Percentiles rank a stretch among this genome's conserved stretches.
These are phyloP conservation scores for Dysdera silvatica DNA, from an alignment of 1,140 invertebrate species.

Conservation along the genomic window DNA sequence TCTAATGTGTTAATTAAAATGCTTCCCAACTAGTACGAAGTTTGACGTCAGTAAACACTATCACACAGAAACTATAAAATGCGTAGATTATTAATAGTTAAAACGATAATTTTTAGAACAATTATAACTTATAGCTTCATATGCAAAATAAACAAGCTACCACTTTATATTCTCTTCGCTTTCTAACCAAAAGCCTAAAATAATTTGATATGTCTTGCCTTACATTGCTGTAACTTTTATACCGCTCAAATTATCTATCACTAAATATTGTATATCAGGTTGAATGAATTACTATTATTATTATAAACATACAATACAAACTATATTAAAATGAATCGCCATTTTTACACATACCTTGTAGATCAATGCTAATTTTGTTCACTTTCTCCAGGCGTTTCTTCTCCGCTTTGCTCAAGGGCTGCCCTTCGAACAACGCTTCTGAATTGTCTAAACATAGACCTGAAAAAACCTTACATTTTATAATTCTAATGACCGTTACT, in stretches of 20 bases:
- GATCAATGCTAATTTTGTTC: constrained; percentile 72
- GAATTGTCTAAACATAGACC: constrained; percentile 11
- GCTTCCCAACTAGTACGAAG: background rate
- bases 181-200: too few relatives aligned
- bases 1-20: background rate
- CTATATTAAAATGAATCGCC: background rate
- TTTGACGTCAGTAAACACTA: background rate
- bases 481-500: too few relatives aligned
- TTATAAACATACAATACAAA: too few relatives aligned
- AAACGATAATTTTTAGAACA: too few relatives aligned
- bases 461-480: too few relatives aligned
- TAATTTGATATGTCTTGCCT: background rate
- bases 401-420: constrained; percentile 40
- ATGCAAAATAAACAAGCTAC: too few relatives aligned
- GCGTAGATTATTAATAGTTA: too few relatives aligned
- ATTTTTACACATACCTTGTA: constrained; percentile 77
- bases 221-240: too few relatives aligned
- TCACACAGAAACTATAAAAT: background rate
- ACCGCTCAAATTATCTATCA: too few relatives aligned
- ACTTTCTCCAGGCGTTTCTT: constrained; percentile 57
- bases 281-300: background rate
- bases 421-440: constrained; percentile 37
- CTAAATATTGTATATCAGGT: too few relatives aligned
- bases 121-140: too few relatives aligned
- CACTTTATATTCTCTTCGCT: background rate